phyloP scores from a whole-genome alignment of 2,113 vertebrate genomes.

The Naja naja region DNA sequence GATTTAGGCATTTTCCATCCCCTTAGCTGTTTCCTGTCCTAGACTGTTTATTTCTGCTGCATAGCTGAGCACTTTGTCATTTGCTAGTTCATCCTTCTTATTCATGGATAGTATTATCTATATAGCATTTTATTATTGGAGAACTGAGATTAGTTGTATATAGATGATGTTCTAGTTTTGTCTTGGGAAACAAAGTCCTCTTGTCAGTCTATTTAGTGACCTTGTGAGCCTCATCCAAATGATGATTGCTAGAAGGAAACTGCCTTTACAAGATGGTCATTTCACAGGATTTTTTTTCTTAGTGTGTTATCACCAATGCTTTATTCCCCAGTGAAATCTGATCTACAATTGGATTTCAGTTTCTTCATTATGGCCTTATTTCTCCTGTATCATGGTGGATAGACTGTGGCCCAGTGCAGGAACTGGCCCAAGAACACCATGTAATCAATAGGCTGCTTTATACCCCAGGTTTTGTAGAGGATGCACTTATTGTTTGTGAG shows the following conservation, averaged over 20 bases:
- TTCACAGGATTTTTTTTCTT: neutral
- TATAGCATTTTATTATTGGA: too few relatives aligned
- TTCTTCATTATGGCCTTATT: neutral
- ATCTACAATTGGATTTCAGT: neutral
- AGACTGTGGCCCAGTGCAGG: neutral
- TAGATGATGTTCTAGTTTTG: neutral
- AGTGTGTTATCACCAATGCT: neutral
- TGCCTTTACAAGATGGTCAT: neutral
- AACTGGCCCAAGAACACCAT: too few relatives aligned
- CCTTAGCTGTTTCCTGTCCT: too few relatives aligned
- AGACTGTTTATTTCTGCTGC: neutral
- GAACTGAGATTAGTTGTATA: neutral
- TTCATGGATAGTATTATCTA: neutral
- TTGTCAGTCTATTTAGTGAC: neutral
- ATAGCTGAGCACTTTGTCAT: neutral
- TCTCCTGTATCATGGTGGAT: neutral
- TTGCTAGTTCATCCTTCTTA: neutral
- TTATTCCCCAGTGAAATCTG: neutral
- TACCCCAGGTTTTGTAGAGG: neutral
- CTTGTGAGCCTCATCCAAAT: neutral
- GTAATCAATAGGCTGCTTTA: neutral
- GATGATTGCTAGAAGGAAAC: neutral
- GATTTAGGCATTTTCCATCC: neutral
- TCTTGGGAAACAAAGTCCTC: neutral
- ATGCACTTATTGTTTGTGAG: neutral